Percentiles rank a stretch among this genome's conserved stretches.
Evolutionary conservation across 1,140 invertebrate genomes (phyloP).

Genomic region (Ostrea denselamellosa): DNA sequence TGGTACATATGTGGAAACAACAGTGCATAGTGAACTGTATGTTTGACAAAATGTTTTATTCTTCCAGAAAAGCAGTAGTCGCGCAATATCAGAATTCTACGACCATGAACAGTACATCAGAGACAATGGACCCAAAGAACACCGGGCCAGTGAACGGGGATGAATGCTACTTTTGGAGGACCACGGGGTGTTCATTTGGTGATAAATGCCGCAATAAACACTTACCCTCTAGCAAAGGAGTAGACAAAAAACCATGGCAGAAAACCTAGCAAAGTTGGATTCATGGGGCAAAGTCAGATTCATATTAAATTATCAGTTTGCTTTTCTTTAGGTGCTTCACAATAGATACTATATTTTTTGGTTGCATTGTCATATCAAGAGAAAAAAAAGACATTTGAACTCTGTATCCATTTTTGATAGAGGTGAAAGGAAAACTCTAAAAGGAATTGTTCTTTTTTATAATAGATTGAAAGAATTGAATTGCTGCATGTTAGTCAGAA

Average conservation of each 20-base stretch:
- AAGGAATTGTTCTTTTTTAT: too few species aligned
- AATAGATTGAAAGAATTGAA: too few species aligned
- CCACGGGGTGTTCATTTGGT: conserved; percentile 80
- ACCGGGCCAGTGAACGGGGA: conserved; percentile 79
- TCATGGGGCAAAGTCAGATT: background rate
- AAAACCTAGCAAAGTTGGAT: background rate
- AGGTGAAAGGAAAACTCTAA: too few species aligned
- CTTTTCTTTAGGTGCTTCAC: background rate
- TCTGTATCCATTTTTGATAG: too few species aligned
- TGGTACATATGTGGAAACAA: too few species aligned
- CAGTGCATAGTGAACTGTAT: background rate
- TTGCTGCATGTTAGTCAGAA: too few species aligned
- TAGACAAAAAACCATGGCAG: conserved; percentile 81
- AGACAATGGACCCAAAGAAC: conserved; percentile 67
- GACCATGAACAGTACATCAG: background rate
- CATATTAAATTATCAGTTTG: background rate
- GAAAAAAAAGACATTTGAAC: too few species aligned
- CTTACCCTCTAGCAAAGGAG: conserved; percentile 77
- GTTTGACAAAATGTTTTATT: background rate
- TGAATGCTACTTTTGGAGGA: conserved; percentile 81
- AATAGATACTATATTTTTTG: background rate
- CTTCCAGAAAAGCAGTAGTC: conserved; percentile 12
- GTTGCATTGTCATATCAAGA: too few species aligned
- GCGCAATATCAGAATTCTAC: conserved; percentile 4
- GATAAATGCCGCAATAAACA: conserved; percentile 79